Conservation (phyloP, 2,113 vertebrate genomes). For the Hippocampus guttulatus region DNA sequence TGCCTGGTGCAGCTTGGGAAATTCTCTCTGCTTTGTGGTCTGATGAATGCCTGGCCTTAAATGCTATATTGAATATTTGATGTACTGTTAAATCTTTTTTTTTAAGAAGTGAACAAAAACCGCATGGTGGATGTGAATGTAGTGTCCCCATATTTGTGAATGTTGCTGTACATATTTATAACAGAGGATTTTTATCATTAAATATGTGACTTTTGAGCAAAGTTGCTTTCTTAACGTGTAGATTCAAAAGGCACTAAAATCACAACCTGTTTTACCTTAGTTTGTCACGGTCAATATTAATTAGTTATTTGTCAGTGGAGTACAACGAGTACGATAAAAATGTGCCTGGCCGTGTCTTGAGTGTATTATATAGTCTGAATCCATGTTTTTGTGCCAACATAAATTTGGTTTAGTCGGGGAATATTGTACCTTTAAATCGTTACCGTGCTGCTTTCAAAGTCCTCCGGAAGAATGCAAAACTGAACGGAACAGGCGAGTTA, state of each 20-base stretch:
- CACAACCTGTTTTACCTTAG: neutral
- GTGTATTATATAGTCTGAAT: too few relatives aligned
- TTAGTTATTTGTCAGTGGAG: neutral
- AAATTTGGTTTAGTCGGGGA: neutral
- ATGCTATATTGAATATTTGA: neutral
- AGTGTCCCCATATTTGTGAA: conserved; percentile 37
- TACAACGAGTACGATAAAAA: neutral
- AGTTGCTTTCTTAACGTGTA: neutral
- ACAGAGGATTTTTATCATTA: conserved; percentile 47
- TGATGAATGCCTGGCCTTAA: conserved; percentile 10
- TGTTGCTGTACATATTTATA: conserved; percentile 57
- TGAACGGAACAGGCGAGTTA: neutral
- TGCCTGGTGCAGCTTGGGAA: conserved; percentile 13
- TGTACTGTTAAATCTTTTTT: conserved; percentile 25
- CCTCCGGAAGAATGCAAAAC: neutral
- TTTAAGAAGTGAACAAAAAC: conserved; percentile 14
- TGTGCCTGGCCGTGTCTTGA: neutral
- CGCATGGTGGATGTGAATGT: conserved; percentile 20
- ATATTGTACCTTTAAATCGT: neutral
- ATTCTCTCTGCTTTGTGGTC: conserved; percentile 15
- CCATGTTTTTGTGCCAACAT: neutral
- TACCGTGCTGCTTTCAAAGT: neutral
- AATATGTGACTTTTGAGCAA: conserved; percentile 28
- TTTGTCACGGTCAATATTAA: neutral
- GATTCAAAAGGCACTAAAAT: neutral